Conservation (phyloP, 2,113 vertebrate species). For the Callospermophilus lateralis region DNA sequence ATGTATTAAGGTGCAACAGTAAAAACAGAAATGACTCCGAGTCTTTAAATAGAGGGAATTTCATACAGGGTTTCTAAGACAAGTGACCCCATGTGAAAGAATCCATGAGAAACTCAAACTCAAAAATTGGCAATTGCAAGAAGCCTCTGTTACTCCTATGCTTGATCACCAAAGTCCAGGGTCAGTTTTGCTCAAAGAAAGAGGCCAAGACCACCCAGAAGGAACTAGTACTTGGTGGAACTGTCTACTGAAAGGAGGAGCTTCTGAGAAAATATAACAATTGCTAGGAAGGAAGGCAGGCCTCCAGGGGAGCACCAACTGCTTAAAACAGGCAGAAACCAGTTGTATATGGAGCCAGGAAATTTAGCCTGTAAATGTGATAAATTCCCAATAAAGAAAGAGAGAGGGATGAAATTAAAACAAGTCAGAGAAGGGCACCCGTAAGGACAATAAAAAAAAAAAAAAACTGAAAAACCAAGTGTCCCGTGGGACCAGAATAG, state of each 20-base stretch:
- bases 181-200: not conserved
- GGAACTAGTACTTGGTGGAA: not conserved
- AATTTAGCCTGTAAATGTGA: not conserved
- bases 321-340: not conserved
- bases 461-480: not conserved
- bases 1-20: not conserved
- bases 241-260: not conserved
- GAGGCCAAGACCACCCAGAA: not conserved
- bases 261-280: not conserved
- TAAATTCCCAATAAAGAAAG: not conserved
- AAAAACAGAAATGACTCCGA: not conserved
- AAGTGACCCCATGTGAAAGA: not conserved
- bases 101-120: not conserved
- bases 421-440: not conserved
- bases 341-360: not conserved
- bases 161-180: not conserved
- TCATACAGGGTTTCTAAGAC: not conserved
- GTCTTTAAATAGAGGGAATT: not conserved
- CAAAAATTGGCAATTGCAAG: not conserved
- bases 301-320: not conserved
- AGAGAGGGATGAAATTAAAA: not conserved
- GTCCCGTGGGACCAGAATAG: accelerated
- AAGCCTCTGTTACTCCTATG: not conserved
- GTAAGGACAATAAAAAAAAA: not conserved
- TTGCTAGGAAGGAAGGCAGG: not conserved